Evolutionary conservation across 2,113 vertebrate species (phyloP).

Genomic region (Notechis scutatus): DNA sequence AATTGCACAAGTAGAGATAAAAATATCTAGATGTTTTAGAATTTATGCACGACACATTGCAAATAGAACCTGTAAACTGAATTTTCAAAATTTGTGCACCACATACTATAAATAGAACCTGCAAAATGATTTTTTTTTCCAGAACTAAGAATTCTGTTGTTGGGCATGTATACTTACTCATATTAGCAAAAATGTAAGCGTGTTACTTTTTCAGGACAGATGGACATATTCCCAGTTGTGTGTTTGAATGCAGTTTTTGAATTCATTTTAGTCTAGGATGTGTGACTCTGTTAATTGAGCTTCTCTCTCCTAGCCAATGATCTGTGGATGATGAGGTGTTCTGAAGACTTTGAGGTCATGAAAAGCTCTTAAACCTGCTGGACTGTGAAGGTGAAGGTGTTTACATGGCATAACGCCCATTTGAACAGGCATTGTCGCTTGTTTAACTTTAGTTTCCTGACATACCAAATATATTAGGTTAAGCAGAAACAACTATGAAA

Average conservation of each 20-base stretch:
- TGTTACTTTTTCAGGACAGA: background rate
- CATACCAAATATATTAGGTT: conserved; percentile 7
- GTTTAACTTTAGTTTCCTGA: background rate
- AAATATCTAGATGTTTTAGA: background rate
- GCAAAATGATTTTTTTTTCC: background rate
- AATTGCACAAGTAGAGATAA: background rate
- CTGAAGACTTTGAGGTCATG: background rate
- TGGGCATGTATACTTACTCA: background rate
- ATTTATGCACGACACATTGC: background rate
- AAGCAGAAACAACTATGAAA: background rate
- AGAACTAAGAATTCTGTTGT: background rate
- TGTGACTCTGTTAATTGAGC: background rate
- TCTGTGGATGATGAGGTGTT: background rate
- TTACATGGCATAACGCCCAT: background rate
- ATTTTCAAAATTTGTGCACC: background rate
- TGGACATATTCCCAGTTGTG: background rate
- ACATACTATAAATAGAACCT: background rate
- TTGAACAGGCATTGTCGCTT: background rate
- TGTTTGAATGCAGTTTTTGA: background rate
- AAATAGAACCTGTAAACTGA: background rate
- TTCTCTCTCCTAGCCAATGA: background rate
- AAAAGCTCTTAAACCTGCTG: background rate
- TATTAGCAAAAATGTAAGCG: background rate
- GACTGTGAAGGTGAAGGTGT: conserved; percentile 9
- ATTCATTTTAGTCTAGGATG: background rate